Evolutionary conservation across 92 coral and sea anemone species (phyloP).

Genomic region (Muricea muricata): DNA sequence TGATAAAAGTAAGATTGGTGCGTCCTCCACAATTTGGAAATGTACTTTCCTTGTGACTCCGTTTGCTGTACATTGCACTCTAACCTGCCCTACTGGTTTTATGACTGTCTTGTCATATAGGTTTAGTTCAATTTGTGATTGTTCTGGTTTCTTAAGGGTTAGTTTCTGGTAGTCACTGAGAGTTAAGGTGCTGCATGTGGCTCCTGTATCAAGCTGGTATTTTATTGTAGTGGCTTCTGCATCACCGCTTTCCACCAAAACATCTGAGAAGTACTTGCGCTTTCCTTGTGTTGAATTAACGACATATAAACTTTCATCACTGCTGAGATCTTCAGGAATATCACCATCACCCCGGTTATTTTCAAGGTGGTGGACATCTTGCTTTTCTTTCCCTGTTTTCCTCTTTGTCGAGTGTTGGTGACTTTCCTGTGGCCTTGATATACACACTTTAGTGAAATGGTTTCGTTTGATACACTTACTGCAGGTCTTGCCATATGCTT

Average conservation of each 20-base stretch:
- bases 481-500: constrained; percentile 7
- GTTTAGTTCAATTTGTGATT: too few relatives aligned
- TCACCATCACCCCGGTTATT: too few relatives aligned
- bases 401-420: too few relatives aligned
- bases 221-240: background rate
- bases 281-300: background rate
- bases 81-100: too few relatives aligned
- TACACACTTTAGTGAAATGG: constrained; percentile 1
- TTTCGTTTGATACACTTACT: background rate
- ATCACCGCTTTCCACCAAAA: background rate
- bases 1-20: too few relatives aligned
- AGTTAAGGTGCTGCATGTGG: background rate
- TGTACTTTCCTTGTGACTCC: too few relatives aligned
- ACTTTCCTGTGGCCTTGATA: too few relatives aligned
- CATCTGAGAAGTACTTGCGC: background rate
- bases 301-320: background rate
- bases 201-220: background rate
- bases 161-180: background rate
- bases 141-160: too few relatives aligned
- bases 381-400: background rate
- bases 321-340: too few relatives aligned
- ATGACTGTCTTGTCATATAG: too few relatives aligned
- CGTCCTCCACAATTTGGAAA: too few relatives aligned
- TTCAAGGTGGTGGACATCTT: background rate
- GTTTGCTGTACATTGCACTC: too few relatives aligned